Base-by-base conservation (phyloP, 1,140 invertebrate genomes). In the Dryas iulia region DNA sequence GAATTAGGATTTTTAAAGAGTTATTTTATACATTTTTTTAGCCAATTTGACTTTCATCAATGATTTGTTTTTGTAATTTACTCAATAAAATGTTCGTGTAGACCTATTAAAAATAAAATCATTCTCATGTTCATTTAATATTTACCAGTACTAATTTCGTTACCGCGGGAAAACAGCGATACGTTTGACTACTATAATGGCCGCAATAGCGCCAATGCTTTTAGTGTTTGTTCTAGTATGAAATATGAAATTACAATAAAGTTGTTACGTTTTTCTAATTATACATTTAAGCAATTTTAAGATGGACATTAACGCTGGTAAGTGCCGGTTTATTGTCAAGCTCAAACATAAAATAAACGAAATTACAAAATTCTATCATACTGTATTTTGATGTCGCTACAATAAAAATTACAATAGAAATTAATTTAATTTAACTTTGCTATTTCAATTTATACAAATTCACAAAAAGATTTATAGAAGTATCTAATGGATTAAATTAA, bases 161-260 rank as follows among this genome's bases (percentile, higher is more conserved):
- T 84, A 89, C 86, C 89, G 89, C 89, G 87, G 89, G 89, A 91
- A 91, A 91, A 84, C 80, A 81, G 78, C 83, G 84, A 84, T 83
- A 90, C 85, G 87, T 90, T 88, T 89, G 86, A 89, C 83, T 84
- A 81, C 79, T 81, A 77, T 89, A 91, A 91, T 91, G 89, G 89
- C 87, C 89, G 89, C 87, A 89, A 82, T 82, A 90, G 86, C 86
- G 87, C 85, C 87, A 90, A 90, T 89, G 86, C 86, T 84, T 81
- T 83, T 83, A 83, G 77, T 88, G 86, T 87, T 88, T 87, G 84
- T 82, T 85, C 75, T 74, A 76, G 73, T 77, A 81, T 87, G 78
- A 86, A 82, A 79, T 78, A 76, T 66, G 66, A 61, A 63, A 73
- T 78, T 60, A 53, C 63, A 79, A 72, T 76, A 78, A 75, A 75